Conservation (phyloP, 2,113 vertebrate genomes). For the Plestiodon gilberti region DNA sequence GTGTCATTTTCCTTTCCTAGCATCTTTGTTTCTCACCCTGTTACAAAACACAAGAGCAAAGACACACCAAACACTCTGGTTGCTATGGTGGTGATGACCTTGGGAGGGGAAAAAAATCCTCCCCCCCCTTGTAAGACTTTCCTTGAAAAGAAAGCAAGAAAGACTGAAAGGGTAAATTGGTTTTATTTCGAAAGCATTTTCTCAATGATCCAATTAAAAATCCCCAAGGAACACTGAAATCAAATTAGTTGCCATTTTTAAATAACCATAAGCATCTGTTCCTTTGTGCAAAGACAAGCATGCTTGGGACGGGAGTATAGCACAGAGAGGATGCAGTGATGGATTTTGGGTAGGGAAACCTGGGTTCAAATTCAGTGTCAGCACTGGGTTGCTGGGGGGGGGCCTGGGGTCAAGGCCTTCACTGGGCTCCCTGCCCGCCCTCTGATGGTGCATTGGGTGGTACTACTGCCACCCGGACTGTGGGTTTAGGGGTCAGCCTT, state of each 20-base stretch:
- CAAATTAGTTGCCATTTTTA: neutral
- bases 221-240: neutral
- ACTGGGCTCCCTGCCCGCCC: too few relatives aligned
- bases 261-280: neutral
- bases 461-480: too few relatives aligned
- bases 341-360: too few relatives aligned
- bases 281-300: neutral
- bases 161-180: neutral
- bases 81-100: neutral
- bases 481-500: too few relatives aligned
- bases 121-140: neutral
- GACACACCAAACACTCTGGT: neutral
- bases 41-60: neutral
- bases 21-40: neutral
- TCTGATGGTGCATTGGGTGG: too few relatives aligned
- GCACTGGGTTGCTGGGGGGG: too few relatives aligned
- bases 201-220: slow-evolving; percentile 13
- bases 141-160: neutral
- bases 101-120: neutral
- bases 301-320: neutral
- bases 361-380: too few relatives aligned
- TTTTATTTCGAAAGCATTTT: neutral
- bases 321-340: neutral
- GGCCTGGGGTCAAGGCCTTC: too few relatives aligned
- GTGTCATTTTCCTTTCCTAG: slow-evolving; percentile 25